Evolutionary conservation across 2,888 invertebrate genomes (phyloP).

Genomic region (Oxytorus armatus): DNA sequence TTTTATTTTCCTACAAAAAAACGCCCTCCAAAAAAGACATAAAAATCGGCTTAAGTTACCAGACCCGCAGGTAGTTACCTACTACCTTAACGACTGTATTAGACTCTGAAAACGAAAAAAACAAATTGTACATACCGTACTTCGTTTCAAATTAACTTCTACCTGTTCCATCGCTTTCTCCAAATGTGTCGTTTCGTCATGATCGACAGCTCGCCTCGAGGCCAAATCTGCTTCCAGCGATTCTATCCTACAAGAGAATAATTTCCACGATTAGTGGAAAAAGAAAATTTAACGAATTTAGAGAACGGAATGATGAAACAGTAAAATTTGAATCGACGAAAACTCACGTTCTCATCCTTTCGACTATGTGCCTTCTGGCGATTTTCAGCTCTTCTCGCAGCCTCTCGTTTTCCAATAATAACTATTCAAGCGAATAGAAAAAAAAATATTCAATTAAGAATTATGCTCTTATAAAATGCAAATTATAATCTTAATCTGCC

Average conservation of each 20-base stretch:
- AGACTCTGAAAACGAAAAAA: not conserved
- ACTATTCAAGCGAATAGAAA: constrained; percentile 70
- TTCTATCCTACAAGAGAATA: no score
- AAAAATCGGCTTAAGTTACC: no score
- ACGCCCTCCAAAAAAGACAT: no score
- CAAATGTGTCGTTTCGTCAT: constrained; percentile 85
- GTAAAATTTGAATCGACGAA: not conserved
- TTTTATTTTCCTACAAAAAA: no score
- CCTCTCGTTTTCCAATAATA: constrained; percentile 84
- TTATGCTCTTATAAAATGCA: no score
- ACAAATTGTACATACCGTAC: constrained; percentile 84
- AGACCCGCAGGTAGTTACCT: no score
- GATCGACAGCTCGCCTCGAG: constrained; percentile 85
- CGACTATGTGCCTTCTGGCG: constrained; percentile 85
- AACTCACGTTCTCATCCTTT: constrained; percentile 84
- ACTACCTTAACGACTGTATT: no score
- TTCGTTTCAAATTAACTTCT: constrained; percentile 87
- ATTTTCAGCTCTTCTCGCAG: constrained; percentile 86
- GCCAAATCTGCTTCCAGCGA: constrained; percentile 86
- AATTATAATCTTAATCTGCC: no score
- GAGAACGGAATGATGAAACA: not conserved
- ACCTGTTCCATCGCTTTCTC: constrained; percentile 87
- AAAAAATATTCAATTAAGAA: no score
- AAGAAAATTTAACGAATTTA: not conserved
- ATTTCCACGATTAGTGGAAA: no score